A percentile compares a stretch with the other conserved stretches of the same genome.
phyloP scores from a whole-genome alignment of 2,888 invertebrate genomes.

The Busseola fusca region DNA sequence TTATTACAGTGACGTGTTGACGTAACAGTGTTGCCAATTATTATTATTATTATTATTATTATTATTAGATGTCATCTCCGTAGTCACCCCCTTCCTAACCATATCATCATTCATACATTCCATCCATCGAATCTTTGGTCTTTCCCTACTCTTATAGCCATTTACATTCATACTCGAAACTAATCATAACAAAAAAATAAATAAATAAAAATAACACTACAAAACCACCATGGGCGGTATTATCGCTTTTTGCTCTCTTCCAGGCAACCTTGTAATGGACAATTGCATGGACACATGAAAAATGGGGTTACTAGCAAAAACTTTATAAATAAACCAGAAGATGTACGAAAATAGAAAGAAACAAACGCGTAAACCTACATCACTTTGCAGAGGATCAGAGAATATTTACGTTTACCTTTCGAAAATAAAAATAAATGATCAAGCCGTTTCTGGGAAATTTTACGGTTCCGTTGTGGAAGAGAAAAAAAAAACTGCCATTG shows the following conservation, averaged over 20 bases:
- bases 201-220: too few relatives aligned
- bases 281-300: background rate
- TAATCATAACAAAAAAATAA: too few relatives aligned
- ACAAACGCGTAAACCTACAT: conserved; percentile 2
- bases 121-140: too few relatives aligned
- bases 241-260: background rate
- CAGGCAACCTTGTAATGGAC: background rate
- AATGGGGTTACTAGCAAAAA: background rate
- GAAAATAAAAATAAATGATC: conserved; percentile 42
- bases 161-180: too few relatives aligned
- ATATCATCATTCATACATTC: too few relatives aligned
- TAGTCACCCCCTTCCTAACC: too few relatives aligned
- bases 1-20: too few relatives aligned
- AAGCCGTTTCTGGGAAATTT: conserved; percentile 20
- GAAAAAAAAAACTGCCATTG: background rate
- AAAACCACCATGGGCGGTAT: background rate
- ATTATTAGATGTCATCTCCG: too few relatives aligned
- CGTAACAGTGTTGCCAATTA: too few relatives aligned
- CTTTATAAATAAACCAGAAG: background rate
- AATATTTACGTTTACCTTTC: conserved; percentile 26
- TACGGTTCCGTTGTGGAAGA: background rate
- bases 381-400: conserved; percentile 21
- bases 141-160: too few relatives aligned
- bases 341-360: background rate
- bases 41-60: too few relatives aligned